Evolutionary conservation across 2,888 invertebrate genomes (phyloP), one percentile per base, ranked within the genome.

Genomic region (Drosophila colorata): DNA sequence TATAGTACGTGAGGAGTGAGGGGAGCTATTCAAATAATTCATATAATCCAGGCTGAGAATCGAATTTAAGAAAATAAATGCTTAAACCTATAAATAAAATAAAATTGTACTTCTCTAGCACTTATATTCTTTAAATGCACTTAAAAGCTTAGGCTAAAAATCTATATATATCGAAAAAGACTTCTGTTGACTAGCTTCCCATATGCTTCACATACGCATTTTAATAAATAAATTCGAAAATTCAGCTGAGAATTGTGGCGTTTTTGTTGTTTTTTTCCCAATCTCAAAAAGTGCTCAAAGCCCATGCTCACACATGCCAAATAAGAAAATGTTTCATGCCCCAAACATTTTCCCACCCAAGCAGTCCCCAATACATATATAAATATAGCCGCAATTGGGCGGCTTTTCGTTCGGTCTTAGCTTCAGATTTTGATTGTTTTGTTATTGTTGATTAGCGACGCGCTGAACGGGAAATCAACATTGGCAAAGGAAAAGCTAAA

Each of bases 391-490:
- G 8, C 11, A 58, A 41, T 20, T 51, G 18, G 11, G 18, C 14
- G 13, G 9, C 20, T 31, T 60, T 33, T 18, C 4, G n/a, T 18
- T 46, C 9, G 14, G 37, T 18, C 31, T 41, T 5, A 18, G 59
- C 25, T 28, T 46, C 23, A 41, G 69, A 55, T 51, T 60, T 69
- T 25, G 60, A 69, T 74, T 74, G 55, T 61, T 74, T 65, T 65
- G 58, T 58, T 74, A 61, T 74, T 74, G 58, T 74, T 74, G 69
- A 74, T 65, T 74, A 69, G 74, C 57, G 53, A 53, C 18, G 44
- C 60, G 37, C 40, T 65, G 57, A 58, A 40, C 43, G 18, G 52
- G 41, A 73, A 57, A 53, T 41, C 33, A 23, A 44, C 44, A 44
- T 33, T 49, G 37, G 31, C 35, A 16, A 31, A 14, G 23, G 28